Base-by-base conservation (phyloP, 2,888 invertebrate species). In the Chloroclystis v-ata region DNA sequence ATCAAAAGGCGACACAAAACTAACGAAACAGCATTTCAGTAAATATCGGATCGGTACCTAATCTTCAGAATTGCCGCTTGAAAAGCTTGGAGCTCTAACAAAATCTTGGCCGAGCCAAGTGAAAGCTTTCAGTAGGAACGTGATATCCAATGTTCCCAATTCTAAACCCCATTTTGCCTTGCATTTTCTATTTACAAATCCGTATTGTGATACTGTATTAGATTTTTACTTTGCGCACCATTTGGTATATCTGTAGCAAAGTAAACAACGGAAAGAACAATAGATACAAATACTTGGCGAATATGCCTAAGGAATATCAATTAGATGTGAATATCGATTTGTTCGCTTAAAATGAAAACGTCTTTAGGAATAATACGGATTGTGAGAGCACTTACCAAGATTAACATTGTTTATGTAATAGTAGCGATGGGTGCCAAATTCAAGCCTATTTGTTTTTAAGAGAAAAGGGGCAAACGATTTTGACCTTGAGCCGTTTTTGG, bases 401-500 rank as follows among this genome's bases (percentile, higher is more conserved):
- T 68, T 48, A 65, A 60, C 61, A 60, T 47, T 24, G 28, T 25
- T 13, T 47, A 61, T 52, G 46, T 45, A 64, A 51, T 42, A 43
- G 30, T 44, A 16, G 39, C 29, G 35, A 13, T 40, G 7, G 20
- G 8, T 16, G 56, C 53, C 45, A 26, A 14, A 44, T 43, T 41
- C 32, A 29, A 29, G 6, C 39, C 37, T 20, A 20, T 20, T 20
- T 20, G 5, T 20, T 4, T 5, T 20, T 20, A 4, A 5, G 20
- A 5, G 24, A 49, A 41, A 52, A 45, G 43, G 46, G 13, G 45
- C 39, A 14, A 10, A 6, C 25, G 40, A 52, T 52, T 28, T 40
- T 20, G 40, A 16, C 14, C 20, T 20, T 20, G 20, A 5, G 20
- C 20, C 20, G 5, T 20, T 20, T 20, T 4, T 2, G 20, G n/a